A percentile compares a stretch with the other conserved stretches of the same genome.
phyloP scores from a whole-genome alignment of 2,113 vertebrate genomes.

The Atlantisia rogersi region DNA sequence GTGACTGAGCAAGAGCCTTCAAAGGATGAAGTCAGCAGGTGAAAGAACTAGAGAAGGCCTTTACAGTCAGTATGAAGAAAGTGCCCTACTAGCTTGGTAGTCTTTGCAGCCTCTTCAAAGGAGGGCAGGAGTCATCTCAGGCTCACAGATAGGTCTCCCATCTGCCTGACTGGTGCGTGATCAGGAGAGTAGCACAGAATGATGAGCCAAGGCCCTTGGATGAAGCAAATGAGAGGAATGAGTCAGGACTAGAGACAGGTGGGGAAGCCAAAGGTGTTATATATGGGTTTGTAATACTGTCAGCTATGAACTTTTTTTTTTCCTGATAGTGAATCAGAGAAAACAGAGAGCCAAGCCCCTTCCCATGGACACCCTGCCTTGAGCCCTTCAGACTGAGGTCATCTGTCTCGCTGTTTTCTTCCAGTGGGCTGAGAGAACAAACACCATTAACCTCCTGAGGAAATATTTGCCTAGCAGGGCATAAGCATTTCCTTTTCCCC shows the following conservation, averaged over 20 bases:
- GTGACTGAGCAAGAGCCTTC: constrained; percentile 19
- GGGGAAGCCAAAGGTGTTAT: neutral
- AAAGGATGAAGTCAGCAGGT: constrained; percentile 18
- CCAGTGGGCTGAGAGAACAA: neutral
- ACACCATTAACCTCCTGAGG: neutral
- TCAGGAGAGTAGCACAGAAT: neutral
- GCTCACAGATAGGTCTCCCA: neutral
- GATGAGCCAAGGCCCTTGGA: neutral
- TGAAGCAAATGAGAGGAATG: neutral
- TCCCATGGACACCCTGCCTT: neutral
- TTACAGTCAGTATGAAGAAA: constrained; percentile 6
- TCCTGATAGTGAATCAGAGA: neutral
- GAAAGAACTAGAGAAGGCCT: constrained; percentile 10
- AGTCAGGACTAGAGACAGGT: accelerated
- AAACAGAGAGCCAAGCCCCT: accelerated
- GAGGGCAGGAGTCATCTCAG: neutral
- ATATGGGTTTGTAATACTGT: neutral
- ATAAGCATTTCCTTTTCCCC: accelerated
- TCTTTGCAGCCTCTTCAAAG: constrained; percentile 17
- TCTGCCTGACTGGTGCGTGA: neutral
- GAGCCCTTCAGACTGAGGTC: neutral
- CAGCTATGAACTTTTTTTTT: neutral
- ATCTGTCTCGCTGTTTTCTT: neutral
- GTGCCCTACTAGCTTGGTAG: neutral
- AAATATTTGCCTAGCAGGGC: neutral